phyloP scores from a whole-genome alignment of 2,113 vertebrate species.

The Ceyx cyanopectus region DNA sequence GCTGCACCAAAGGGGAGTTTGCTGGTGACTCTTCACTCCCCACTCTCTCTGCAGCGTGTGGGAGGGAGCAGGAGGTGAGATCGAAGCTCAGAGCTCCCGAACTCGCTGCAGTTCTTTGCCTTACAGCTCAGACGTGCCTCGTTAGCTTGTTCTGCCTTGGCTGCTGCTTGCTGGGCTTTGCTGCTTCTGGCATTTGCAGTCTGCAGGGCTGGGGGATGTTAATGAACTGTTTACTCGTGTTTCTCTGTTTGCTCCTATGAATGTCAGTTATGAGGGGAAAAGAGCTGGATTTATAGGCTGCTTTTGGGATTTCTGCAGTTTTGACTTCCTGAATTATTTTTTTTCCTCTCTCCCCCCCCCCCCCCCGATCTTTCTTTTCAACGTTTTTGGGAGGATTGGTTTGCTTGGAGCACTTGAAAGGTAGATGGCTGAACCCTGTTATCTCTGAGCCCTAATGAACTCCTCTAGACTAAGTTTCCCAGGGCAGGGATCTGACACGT shows the following conservation, averaged over 20 bases:
- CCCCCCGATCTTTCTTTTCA: background rate
- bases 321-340: background rate
- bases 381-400: background rate
- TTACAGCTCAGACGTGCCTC: background rate
- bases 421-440: background rate
- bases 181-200: background rate
- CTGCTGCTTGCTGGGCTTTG: background rate
- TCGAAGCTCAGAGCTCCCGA: background rate
- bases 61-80: conserved; percentile 48
- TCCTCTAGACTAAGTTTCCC: background rate
- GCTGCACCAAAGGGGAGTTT: background rate
- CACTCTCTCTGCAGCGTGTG: background rate
- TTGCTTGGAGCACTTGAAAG: background rate
- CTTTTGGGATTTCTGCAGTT: conserved; percentile 11
- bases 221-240: conserved; percentile 31
- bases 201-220: conserved; percentile 10
- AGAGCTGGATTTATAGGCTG: background rate
- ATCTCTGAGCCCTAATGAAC: background rate
- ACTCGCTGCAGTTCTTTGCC: background rate
- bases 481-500: background rate
- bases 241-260: conserved; percentile 12
- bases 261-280: background rate
- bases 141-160: background rate
- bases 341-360: background rate
- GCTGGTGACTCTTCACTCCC: background rate